Evolutionary conservation across 1,140 invertebrate species (phyloP), one percentile per base, ranked within the genome.

Genomic region (Agrypnia vestita): DNA sequence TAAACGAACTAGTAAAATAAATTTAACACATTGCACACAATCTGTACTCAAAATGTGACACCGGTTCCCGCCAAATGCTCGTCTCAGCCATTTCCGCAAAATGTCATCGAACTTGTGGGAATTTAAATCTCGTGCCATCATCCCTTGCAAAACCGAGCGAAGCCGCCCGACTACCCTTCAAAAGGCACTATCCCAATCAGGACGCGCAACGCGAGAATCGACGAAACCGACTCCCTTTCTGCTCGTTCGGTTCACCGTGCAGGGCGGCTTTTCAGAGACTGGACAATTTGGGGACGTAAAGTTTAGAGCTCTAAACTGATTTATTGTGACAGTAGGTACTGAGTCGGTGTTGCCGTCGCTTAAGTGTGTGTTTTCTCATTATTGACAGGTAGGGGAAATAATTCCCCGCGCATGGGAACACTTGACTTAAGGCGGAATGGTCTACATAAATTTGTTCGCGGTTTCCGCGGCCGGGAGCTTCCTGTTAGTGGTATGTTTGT

Each of bases 31-130:
- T 35, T 35, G 25, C 25, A 35, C 1, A 35, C 6, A 6, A 35
- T 35, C 25, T 35, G 6, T 35, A 3, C 6, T 35, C 25, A 35
- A 35, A 3, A 35, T 35, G 1, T 35, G 25, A 35, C 25, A 35
- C 25, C 25, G 21, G 47, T 49, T 72, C 47, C 72, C 56, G 73
- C 73, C 73, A 75, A 75, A 43, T 59, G 73, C 17, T 43, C 51
- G 43, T 69, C 72, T 80, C 56, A 15, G 15, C 47, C 67, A 49
- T 71, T 71, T 71, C 67, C 67, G 49, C 67, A 51, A 71, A 71
- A 51, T 71, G 67, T 71, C 67, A 51, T 51, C 15, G 67, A 71
- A 71, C 67, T 21, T 71, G 67, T 71, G 67, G 67, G 67, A 71
- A 71, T 19, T 13, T 13, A 25, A 35, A 71, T 21, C 17, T 19